Percentiles rank a stretch among this genome's conserved stretches.
phyloP scores from a whole-genome alignment of 2,797 vertebrate genomes.

The Sphenopsis melanotis region DNA sequence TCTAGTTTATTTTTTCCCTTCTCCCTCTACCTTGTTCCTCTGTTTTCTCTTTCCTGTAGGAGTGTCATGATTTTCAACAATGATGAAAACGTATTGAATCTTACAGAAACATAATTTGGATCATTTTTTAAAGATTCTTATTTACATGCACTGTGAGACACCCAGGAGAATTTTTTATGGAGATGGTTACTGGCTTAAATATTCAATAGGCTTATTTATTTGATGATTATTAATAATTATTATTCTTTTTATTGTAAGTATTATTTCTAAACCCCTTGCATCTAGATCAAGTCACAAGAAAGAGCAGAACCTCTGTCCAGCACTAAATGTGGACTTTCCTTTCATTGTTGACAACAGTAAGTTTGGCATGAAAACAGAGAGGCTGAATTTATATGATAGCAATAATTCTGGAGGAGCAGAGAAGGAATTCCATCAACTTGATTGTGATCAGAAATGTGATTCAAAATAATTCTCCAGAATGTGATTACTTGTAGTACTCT shows the following conservation, averaged over 20 bases:
- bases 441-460: background rate
- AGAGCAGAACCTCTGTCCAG: background rate
- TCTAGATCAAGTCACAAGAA: background rate
- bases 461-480: background rate
- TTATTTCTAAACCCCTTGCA: background rate
- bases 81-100: background rate
- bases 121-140: fast-evolving
- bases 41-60: background rate
- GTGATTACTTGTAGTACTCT: background rate
- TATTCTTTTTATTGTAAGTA: background rate
- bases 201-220: background rate
- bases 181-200: background rate
- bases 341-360: background rate
- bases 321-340: background rate
- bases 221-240: background rate
- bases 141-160: background rate
- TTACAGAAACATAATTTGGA: background rate
- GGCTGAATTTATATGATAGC: background rate
- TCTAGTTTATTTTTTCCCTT: background rate
- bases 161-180: background rate
- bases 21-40: background rate
- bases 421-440: background rate
- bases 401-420: background rate
- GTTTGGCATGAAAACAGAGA: background rate
- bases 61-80: background rate